Base-by-base conservation (phyloP, 2,888 invertebrate genomes). In the Apodemia mormo region DNA sequence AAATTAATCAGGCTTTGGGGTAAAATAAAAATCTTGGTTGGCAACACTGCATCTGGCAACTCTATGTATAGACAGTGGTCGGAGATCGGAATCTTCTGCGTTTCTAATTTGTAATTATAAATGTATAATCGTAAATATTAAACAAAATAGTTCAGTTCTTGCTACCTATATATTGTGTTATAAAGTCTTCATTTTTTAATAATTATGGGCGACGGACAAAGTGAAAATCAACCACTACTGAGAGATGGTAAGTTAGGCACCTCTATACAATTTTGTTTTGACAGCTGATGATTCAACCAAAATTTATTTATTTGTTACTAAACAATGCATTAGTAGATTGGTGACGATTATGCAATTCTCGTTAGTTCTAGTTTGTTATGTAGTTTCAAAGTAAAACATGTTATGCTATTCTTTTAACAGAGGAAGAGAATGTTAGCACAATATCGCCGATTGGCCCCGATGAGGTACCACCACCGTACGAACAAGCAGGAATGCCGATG, bases 371-470 rank as follows among this genome's bases (percentile, higher is more conserved):
- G 73, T 76, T 75, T 52, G 75, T 78, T 79, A 78, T 75, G 76
- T 80, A 74, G 76, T 40, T 68, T 67, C 71, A 71, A 75, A 45
- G 77, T 72, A 71, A 71, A 74, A 80, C 72, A 73, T 80, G 74
- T 80, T 79, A 58, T 33, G 30, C 65, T 49, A 61, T 81, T 83
- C 79, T 73, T 80, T 79, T 81, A 75, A 80, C 87, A 91, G 93
- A 89, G 79, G 93, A 93, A 83, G 85, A 88, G 81, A 92, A 89
- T 90, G 94, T 93, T 82, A 94, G 90, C 81, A 96, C 96, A 77
- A 96, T 97, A 79, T 96, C 96, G 66, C 95, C 96, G 45, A 96
- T 97, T 82, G 97, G 97, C 14, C 97, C 97, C 56, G 97, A 97
- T 94, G 97, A 97, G 86, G 88, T 97, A 77, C 97, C 97, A 79